These are phyloP conservation scores for Parnassius orleans DNA, from an alignment of 2,888 invertebrate genomes.

Conservation along the genomic window DNA sequence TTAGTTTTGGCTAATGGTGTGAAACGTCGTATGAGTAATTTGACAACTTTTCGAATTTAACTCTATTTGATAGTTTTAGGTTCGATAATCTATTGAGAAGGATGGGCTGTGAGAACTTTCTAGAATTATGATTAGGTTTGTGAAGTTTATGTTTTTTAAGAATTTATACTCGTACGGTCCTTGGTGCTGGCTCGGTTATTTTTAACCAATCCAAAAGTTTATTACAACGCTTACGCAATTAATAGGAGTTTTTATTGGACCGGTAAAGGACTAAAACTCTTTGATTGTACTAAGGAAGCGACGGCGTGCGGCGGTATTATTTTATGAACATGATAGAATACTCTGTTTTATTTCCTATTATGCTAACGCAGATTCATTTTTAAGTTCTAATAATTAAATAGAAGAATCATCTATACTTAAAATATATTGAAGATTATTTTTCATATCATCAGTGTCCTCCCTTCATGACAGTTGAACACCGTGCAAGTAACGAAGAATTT, in stretches of 20 bases:
- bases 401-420: too few species aligned
- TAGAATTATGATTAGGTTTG: constrained; percentile 29
- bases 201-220: constrained; percentile 78
- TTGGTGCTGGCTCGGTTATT: constrained; percentile 69
- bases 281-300: constrained; percentile 54
- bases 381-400: too few species aligned
- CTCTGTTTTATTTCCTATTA: not conserved
- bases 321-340: not conserved
- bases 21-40: constrained; percentile 52
- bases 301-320: not conserved
- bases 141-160: constrained; percentile 79
- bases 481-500: too few species aligned
- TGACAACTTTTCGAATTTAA: constrained; percentile 45
- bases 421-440: too few species aligned
- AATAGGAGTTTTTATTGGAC: constrained; percentile 77
- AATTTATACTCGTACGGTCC: constrained; percentile 67
- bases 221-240: constrained; percentile 78
- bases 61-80: constrained; percentile 53
- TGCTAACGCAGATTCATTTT: too few species aligned
- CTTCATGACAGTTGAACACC: too few species aligned
- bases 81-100: constrained; percentile 40
- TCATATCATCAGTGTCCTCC: too few species aligned
- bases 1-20: constrained; percentile 45
- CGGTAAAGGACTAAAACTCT: constrained; percentile 73
- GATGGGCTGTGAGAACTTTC: constrained; percentile 43